A percentile compares a stretch with the other conserved stretches of the same genome.
phyloP scores from a whole-genome alignment of 2,113 vertebrate species.

The Ramphastos sulfuratus region DNA sequence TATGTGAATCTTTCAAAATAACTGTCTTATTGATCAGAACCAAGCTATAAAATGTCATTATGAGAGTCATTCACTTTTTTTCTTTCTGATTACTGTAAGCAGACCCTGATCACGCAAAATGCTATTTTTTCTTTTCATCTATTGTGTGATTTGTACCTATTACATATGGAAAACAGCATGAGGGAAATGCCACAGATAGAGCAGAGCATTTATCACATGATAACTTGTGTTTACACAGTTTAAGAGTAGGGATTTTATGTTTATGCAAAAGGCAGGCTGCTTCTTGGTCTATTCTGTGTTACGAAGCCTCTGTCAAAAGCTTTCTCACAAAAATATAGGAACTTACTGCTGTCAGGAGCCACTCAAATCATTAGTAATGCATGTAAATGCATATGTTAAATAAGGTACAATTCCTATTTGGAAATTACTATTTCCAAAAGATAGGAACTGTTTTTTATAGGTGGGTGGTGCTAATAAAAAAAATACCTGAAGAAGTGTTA shows the following conservation, averaged over 20 bases:
- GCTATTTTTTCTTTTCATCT: constrained; percentile 11
- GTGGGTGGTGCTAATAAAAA: not conserved
- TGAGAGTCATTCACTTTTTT: constrained; percentile 17
- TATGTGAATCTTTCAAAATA: constrained; percentile 72
- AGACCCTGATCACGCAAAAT: constrained; percentile 60
- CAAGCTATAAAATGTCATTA: constrained; percentile 53
- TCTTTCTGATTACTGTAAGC: constrained; percentile 62
- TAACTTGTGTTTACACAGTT: not conserved
- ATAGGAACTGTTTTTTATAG: not conserved
- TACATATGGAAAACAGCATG: not conserved
- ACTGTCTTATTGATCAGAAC: constrained; percentile 74
- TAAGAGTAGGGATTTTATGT: not conserved
- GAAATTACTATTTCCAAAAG: not conserved
- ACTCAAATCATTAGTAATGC: not conserved
- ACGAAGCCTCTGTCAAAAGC: not conserved
- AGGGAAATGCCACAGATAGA: not conserved
- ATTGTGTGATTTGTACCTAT: not conserved
- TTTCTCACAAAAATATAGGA: not conserved
- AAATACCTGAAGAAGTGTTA: not conserved
- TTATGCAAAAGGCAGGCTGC: not conserved
- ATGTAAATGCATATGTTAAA: constrained; percentile 9
- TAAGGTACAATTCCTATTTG: not conserved
- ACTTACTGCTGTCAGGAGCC: not conserved
- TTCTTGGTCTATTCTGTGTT: not conserved
- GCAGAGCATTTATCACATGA: not conserved